Percentiles rank a stretch among this genome's conserved stretches.
Conservation (phyloP, 2,113 vertebrate genomes). For the Dendropsophus ebraccatus region DNA sequence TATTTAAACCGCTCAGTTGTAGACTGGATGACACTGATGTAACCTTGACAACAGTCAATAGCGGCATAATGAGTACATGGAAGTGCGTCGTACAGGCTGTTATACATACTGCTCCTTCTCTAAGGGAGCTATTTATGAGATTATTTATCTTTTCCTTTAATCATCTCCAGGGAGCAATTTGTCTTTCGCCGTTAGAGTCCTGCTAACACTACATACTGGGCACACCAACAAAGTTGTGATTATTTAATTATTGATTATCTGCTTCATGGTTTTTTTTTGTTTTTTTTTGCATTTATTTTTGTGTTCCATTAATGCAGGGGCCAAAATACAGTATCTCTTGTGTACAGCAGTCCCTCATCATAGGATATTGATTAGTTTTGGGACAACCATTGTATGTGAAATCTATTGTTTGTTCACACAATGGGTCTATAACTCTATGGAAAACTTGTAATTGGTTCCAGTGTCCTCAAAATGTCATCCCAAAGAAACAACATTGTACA, state of each 20-base stretch:
- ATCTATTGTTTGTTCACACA: no score
- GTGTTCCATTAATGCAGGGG: neutral
- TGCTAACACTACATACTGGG: neutral
- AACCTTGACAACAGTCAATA: conserved; percentile 40
- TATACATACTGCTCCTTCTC: conserved; percentile 8
- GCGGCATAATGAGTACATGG: conserved; percentile 12
- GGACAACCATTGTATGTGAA: no score
- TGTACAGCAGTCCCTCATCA: no score
- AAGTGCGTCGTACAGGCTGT: neutral
- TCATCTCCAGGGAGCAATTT: neutral
- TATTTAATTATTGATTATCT: neutral
- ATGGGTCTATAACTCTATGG: no score
- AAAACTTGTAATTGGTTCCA: no score
- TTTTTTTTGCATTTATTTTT: neutral
- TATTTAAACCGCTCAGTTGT: conserved; percentile 37
- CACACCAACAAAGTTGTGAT: neutral
- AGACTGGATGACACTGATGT: conserved; percentile 21
- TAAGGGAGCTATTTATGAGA: neutral
- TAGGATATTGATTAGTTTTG: no score
- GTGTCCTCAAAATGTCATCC: no score
- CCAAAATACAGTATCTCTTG: no score
- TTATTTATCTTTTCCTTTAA: neutral
- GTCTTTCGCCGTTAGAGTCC: neutral
- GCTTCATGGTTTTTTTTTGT: neutral
- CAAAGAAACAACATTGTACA: no score